Evolutionary conservation across 2,797 vertebrate species (phyloP).

Genomic region (Vireo griseus): DNA sequence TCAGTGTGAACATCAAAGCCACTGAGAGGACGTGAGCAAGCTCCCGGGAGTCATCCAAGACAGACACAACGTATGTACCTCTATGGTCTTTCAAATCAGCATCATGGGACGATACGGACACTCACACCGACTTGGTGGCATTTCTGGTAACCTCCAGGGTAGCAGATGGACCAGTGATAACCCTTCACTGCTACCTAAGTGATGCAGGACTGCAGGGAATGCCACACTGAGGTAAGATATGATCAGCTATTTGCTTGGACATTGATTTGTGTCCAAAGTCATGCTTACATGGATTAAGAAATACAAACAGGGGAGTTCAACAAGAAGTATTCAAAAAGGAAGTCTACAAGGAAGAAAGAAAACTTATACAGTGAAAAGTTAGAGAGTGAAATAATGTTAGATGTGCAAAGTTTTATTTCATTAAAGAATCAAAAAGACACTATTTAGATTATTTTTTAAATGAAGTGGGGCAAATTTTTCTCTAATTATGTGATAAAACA

Average conservation of each 20-base stretch:
- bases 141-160: neutral
- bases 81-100: neutral
- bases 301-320: neutral
- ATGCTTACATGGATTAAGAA: neutral
- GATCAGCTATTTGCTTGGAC: neutral
- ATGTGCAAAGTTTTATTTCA: neutral
- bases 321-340: neutral
- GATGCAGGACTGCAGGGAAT: neutral
- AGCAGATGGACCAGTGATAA: neutral
- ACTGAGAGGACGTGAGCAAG: neutral
- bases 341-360: neutral
- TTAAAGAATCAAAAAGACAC: neutral
- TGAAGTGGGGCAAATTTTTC: neutral
- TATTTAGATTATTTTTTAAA: neutral
- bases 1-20: neutral
- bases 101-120: neutral
- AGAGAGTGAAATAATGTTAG: neutral
- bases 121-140: neutral
- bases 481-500: neutral
- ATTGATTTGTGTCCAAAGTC: neutral
- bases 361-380: neutral
- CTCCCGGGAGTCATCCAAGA: neutral
- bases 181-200: neutral
- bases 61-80: neutral
- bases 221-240: fast-evolving